A percentile compares a stretch with the other conserved stretches of the same genome.
phyloP scores from a whole-genome alignment of 2,113 vertebrate genomes.

The Platanista minor region DNA sequence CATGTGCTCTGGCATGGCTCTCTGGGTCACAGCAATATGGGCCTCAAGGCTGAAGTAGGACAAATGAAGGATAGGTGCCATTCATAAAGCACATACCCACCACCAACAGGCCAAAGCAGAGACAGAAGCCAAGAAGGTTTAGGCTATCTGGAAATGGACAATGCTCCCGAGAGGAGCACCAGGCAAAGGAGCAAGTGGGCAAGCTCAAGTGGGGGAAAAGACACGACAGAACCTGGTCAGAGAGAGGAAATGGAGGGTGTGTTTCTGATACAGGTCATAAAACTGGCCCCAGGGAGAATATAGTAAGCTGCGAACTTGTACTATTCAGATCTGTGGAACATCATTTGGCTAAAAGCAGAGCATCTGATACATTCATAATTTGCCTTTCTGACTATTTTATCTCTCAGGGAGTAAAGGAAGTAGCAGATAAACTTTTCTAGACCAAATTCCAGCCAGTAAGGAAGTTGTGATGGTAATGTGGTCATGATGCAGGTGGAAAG shows the following conservation, averaged over 20 bases:
- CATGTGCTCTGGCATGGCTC: not conserved
- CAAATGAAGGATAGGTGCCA: not conserved
- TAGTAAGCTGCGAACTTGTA: not conserved
- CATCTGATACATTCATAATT: not conserved
- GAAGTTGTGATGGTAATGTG: not conserved
- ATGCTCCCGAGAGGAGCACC: not conserved
- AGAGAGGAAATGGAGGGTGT: not conserved
- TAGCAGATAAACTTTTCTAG: not conserved
- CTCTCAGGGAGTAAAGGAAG: not conserved
- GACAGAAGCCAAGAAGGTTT: not conserved
- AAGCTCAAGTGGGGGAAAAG: not conserved
- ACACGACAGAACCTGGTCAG: no score
- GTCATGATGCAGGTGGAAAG: not conserved
- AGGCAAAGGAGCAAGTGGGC: not conserved
- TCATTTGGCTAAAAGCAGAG: not conserved
- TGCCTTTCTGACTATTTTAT: not conserved
- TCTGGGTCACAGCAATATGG: not conserved
- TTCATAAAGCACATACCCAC: not conserved
- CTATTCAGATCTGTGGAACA: not conserved
- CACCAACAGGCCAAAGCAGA: not conserved
- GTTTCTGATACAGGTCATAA: not conserved
- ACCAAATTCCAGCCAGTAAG: not conserved
- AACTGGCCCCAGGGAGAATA: not conserved
- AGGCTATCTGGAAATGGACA: not conserved
- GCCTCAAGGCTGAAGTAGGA: not conserved